phyloP scores from a whole-genome alignment of 2,888 invertebrate species.

The Megastigmus dorsalis region DNA sequence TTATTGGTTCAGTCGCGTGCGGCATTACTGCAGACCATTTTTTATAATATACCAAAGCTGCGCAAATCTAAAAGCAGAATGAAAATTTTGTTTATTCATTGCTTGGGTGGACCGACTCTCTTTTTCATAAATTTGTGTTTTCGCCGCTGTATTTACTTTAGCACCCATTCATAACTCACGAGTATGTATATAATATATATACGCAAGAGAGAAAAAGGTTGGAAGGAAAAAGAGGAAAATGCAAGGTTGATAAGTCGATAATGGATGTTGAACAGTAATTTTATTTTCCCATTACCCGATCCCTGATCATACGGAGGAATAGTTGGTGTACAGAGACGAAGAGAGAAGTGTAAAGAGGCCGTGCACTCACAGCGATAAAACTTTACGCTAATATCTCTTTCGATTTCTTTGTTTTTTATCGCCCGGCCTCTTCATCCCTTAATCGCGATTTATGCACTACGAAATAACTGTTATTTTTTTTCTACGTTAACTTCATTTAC shows the following conservation, averaged over 20 bases:
- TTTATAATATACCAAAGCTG: background rate
- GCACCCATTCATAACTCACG: too few species aligned
- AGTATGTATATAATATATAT: background rate
- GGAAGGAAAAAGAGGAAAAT: background rate
- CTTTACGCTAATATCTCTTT: constrained; percentile 1
- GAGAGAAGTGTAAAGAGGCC: background rate
- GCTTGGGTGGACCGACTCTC: too few species aligned
- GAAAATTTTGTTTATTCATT: background rate
- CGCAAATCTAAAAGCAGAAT: background rate
- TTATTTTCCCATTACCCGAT: constrained; percentile 41
- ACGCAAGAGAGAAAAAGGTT: too few species aligned
- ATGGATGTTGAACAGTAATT: constrained; percentile 32
- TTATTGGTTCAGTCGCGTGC: background rate
- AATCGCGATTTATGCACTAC: too few species aligned
- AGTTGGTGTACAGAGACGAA: background rate
- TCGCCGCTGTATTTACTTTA: background rate
- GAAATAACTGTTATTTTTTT: too few species aligned
- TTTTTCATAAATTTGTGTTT: background rate
- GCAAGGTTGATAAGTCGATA: constrained; percentile 31
- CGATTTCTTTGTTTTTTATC: too few species aligned
- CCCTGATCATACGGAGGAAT: background rate
- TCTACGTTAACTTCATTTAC: too few species aligned
- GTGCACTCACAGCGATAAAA: constrained; percentile 17
- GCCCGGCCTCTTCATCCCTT: too few species aligned
- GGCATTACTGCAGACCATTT: background rate